Conservation (phyloP, 2,888 invertebrate species). For the Periphyllus acericola region DNA sequence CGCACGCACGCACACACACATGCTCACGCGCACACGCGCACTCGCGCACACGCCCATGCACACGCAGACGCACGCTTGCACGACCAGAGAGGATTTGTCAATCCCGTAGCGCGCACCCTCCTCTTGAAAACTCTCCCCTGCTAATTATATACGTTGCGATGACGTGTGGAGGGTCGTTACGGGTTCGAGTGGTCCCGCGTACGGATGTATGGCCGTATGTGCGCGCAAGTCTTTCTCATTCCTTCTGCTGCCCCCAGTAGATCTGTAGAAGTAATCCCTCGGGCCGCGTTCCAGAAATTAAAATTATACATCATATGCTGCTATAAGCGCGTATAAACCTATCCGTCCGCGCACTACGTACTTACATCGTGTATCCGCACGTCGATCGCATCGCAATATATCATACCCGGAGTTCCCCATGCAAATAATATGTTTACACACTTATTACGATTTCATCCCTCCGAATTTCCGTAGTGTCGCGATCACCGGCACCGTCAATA, state of each 20-base stretch:
- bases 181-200: neutral
- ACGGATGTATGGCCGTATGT: neutral
- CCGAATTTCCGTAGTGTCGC: neutral
- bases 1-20: neutral
- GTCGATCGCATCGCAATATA: too few species aligned
- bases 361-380: too few species aligned
- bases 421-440: conserved; percentile 13
- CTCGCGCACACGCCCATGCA: neutral
- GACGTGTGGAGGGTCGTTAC: conserved; percentile 45
- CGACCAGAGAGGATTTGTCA: conserved; percentile 34
- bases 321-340: too few species aligned
- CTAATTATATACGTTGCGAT: conserved; percentile 55
- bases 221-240: neutral
- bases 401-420: too few species aligned
- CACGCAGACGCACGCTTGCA: neutral
- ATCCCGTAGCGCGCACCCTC: conserved; percentile 38
- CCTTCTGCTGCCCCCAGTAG: neutral
- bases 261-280: neutral
- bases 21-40: neutral
- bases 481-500: neutral
- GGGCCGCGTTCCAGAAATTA: neutral
- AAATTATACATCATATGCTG: neutral
- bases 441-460: conserved; percentile 27
- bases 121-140: conserved; percentile 23
- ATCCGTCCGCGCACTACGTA: too few species aligned